Base-by-base conservation (phyloP, 2,888 invertebrate species). In the Drosophila lacicola region DNA sequence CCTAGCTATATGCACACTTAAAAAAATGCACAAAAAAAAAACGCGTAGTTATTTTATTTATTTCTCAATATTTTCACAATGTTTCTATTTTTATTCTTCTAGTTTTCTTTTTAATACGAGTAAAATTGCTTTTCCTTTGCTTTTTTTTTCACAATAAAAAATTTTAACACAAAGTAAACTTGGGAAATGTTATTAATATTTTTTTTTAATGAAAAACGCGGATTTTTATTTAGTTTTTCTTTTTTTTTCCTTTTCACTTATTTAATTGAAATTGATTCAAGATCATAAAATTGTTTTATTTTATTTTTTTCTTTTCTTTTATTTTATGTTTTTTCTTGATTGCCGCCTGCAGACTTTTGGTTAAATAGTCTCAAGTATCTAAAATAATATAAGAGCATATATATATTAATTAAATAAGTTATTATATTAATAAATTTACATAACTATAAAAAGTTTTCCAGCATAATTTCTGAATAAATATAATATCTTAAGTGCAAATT, bases 341-440 rank as follows among this genome's bases (percentile, higher is more conserved):
- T 76, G 80, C 77, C 63, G 83, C 63, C 60, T 55, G 70, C 81
- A 77, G 81, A 83, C 78, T 78, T 86, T 68, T 17, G 39, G 39
- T 57, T 37, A 17, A 61, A 61, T 56, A 62, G 57, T 45, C 60
- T 65, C 54, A 80, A 68, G 55, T 51, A 62, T 60, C 82, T 82
- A 84, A 19, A 82, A 88, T 36, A 25, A 82, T 21, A 63, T 6
- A 4, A 47, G n/a, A 29, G 13, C 9, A 42, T 37, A 25, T n/a
- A 19, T 5, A 34, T 8, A 21, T 55, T 42, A 29, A 36, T 34
- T 17, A 2, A 13, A 21, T 13, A 6, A 9, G 10, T 17, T 19
- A 19, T 10, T 29, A 8, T 25, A 25, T 25, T 25, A 25, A 5
- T 25, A 25, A 5, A 25, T 8, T 0, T 17, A 2, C 17, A 17